phyloP scores from a whole-genome alignment of 2,797 vertebrate species.

The Pangasius mekongensis region DNA sequence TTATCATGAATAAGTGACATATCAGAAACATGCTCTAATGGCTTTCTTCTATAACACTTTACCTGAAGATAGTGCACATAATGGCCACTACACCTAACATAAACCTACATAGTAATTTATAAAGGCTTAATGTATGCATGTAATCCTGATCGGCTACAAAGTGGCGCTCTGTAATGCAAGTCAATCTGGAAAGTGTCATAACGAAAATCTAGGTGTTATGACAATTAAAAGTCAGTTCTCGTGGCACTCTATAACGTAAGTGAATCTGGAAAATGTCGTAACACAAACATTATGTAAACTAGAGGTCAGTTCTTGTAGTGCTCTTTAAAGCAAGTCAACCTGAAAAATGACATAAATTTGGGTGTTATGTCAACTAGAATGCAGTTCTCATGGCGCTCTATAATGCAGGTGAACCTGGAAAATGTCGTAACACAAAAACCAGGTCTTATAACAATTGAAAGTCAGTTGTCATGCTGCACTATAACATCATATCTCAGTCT shows the following conservation, averaged over 20 bases:
- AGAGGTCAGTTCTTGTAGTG: neutral
- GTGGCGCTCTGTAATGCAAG: too few species aligned
- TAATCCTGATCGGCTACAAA: too few species aligned
- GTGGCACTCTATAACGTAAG: neutral
- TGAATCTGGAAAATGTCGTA: neutral
- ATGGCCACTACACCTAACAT: neutral
- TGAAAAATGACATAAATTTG: neutral
- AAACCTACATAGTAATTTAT: neutral
- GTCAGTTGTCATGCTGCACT: neutral
- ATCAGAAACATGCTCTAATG: neutral
- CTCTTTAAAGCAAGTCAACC: too few species aligned
- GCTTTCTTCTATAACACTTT: neutral
- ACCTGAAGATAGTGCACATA: neutral
- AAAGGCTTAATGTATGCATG: too few species aligned
- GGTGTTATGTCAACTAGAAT: too few species aligned
- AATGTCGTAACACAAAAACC: neutral
- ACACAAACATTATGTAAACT: neutral
- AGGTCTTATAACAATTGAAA: neutral
- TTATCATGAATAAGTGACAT: neutral
- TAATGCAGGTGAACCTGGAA: neutral
- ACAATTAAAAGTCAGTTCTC: neutral
- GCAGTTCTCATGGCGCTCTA: neutral
- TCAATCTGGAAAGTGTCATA: neutral
- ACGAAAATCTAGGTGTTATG: too few species aligned
- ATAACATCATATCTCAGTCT: too few species aligned